These are phyloP conservation scores for Lepus americanus DNA, from an alignment of 2,113 vertebrate genomes.

Conservation along the genomic window DNA sequence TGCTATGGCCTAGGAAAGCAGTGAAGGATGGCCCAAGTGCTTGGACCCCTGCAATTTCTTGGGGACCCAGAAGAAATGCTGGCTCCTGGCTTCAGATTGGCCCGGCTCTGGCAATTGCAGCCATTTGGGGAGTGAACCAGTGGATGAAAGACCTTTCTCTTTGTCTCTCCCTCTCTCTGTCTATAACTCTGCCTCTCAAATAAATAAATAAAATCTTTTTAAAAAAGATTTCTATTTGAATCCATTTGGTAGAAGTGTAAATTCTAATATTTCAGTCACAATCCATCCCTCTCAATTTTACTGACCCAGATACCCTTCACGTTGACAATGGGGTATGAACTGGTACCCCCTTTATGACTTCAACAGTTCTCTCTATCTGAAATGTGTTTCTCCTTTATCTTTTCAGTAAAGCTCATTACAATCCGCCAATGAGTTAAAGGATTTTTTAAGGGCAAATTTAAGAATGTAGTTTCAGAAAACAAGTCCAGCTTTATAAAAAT, in stretches of 20 bases:
- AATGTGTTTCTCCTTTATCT: slow-evolving; percentile 9
- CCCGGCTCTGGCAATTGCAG: too few species aligned
- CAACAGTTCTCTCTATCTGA: background rate
- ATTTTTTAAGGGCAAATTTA: background rate
- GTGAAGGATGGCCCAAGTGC: too few species aligned
- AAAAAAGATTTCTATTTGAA: background rate
- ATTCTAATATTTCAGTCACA: slow-evolving; percentile 11
- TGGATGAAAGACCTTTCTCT: too few species aligned
- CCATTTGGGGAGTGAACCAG: too few species aligned
- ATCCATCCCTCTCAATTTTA: background rate
- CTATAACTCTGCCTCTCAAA: too few species aligned
- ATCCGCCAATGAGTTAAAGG: background rate
- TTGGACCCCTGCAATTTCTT: too few species aligned
- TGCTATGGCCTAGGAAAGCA: too few species aligned
- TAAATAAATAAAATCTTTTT: too few species aligned
- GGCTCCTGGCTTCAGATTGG: too few species aligned
- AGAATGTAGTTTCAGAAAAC: slow-evolving; percentile 21
- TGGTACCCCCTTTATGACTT: background rate
- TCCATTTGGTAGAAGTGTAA: background rate
- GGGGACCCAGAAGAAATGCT: too few species aligned
- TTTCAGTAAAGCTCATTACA: background rate
- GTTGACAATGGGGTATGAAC: background rate
- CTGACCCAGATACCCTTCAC: background rate
- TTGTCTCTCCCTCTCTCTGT: too few species aligned
- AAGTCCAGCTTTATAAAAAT: slow-evolving; percentile 1